Evolutionary conservation across 2,888 invertebrate species (phyloP).

Genomic region (Conus canariensis): DNA sequence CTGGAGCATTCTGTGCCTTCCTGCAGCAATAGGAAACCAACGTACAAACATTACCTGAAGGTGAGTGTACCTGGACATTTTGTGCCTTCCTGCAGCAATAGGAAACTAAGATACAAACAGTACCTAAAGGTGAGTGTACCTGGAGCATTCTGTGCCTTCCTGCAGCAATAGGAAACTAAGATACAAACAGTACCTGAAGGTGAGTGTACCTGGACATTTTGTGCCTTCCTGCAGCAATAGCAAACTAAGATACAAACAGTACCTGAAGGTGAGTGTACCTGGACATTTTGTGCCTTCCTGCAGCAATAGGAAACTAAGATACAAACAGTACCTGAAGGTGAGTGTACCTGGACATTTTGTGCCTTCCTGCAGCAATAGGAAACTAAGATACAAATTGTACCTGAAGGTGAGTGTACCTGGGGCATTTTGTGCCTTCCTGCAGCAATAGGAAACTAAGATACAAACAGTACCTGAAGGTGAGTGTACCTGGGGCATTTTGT

Average conservation of each 20-base stretch:
- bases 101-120: slow-evolving; percentile 70
- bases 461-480: slow-evolving; percentile 59
- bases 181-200: slow-evolving; percentile 45
- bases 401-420: slow-evolving; percentile 57
- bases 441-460: slow-evolving; percentile 63
- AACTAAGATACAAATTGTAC: slow-evolving; percentile 71
- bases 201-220: too few relatives aligned
- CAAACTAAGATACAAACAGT: slow-evolving; percentile 71
- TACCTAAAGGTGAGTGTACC: slow-evolving; percentile 45
- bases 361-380: slow-evolving; percentile 54
- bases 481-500: too few relatives aligned
- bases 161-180: slow-evolving; percentile 58
- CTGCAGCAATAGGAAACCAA: slow-evolving; percentile 62
- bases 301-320: slow-evolving; percentile 47
- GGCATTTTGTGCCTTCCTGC: too few relatives aligned
- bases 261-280: slow-evolving; percentile 59
- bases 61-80: slow-evolving; percentile 48
- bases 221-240: slow-evolving; percentile 15
- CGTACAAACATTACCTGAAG: slow-evolving; percentile 69
- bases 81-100: background rate
- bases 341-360: background rate
- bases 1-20: background rate
- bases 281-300: too few relatives aligned
- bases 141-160: too few relatives aligned
- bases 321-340: slow-evolving; percentile 57